Evolutionary conservation across 2,113 vertebrate species (phyloP), one percentile per base, ranked within the genome.

Genomic region (Chitala chitala): DNA sequence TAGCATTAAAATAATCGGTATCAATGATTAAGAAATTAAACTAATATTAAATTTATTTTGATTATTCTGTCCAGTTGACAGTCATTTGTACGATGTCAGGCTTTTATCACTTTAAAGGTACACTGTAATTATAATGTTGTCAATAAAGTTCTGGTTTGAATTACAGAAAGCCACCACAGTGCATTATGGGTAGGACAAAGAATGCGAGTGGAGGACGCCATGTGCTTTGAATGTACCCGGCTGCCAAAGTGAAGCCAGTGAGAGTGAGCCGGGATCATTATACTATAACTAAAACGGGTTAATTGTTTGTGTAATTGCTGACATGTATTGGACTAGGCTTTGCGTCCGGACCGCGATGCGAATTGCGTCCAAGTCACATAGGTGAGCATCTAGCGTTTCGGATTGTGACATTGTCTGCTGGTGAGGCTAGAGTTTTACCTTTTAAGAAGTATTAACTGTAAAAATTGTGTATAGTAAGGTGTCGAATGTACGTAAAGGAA

Each of bases 151-250:
- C 38, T 82, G 13, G 3, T 50, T 22, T 74, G 5, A n/a, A n/a
- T n/a, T n/a, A n/a, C n/a, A n/a, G 36, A 36, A 13, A 12, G 66
- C 74, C 75, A 53, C 29, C 50, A 82, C 68, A 22, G 0, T 84
- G 91, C 79, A 85, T 87, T 86, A 75, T 84, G 90, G 90, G 89
- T 91, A 91, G 89, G 90, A 91, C 91, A 90, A 83, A 46, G 72
- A 79, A 50, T n/a, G 59, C 33, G 58, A 64, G 74, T 51, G 53
- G 74, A 83, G 86, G 86, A 87, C 88, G 89, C 87, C 91, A 92
- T 91, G 91, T 92, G 91, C 87, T 87, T 82, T 74, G 26, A 22
- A 51, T 71, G 54, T 24, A 63, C 44, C 50, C 10, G 55, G 5
- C 42, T 54, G 72, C 17, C 7, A 24, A 2, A 5, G 10, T 68